phyloP scores from a whole-genome alignment of 1,140 invertebrate species.

The Papilio dardanus region DNA sequence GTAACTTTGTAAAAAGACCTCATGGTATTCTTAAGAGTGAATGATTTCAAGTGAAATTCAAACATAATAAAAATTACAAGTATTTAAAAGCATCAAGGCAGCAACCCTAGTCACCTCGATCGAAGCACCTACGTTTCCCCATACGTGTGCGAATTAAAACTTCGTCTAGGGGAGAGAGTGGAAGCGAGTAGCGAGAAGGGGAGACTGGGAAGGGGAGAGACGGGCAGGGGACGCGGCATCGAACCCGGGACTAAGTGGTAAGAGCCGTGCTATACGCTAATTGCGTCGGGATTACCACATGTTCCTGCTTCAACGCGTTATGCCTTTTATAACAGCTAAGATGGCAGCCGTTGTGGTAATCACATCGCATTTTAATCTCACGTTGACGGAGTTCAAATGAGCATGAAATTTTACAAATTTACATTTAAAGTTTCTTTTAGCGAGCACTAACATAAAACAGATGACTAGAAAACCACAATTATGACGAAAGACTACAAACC shows the following conservation, averaged over 20 bases:
- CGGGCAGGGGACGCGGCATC: constrained; percentile 2
- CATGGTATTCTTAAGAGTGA: background rate
- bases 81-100: background rate
- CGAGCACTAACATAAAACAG: too few relatives aligned
- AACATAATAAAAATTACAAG: background rate
- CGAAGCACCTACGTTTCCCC: constrained; percentile 47
- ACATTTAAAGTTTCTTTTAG: too few relatives aligned
- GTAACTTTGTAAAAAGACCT: background rate
- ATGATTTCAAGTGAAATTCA: background rate
- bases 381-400: background rate
- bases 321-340: constrained; percentile 23
- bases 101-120: constrained; percentile 29
- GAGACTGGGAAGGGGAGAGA: background rate
- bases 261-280: constrained; percentile 16
- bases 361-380: background rate
- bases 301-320: constrained; percentile 21
- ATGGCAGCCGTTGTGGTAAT: background rate
- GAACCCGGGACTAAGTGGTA: constrained; percentile 18
- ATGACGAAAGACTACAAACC: too few relatives aligned
- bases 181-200: constrained; percentile 12
- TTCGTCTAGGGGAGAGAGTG: constrained; percentile 47
- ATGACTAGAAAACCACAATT: too few relatives aligned
- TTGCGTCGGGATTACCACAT: constrained; percentile 21
- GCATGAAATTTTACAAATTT: background rate
- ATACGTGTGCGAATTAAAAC: constrained; percentile 60